Evolutionary conservation across 2,113 vertebrate genomes (phyloP), one percentile per base, ranked within the genome.

Genomic region (Vicugna pacos): DNA sequence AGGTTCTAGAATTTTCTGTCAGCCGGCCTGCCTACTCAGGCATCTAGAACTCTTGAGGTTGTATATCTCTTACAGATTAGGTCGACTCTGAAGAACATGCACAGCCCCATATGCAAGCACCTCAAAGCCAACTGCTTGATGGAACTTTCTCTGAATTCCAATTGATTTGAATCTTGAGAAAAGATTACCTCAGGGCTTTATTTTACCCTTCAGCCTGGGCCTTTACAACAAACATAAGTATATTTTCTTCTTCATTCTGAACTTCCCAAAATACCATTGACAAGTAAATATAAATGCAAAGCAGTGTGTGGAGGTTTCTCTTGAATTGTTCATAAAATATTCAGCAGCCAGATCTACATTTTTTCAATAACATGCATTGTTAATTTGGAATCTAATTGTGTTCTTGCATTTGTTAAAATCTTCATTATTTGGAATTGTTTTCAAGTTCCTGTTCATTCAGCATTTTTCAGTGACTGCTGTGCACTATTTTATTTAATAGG

Each of bases 271-370:
- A 13, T 95, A 73, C 6, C 50, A 91, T 56, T 95, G 19, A 65
- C 19, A 92, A 77, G 12, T 93, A 84, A 93, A 60, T 93, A 79
- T 20, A 60, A 94, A 83, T 79, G n/a, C 28, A 92, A 42, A 79
- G 4, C 26, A 50, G 2, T 32, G 13, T 30, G 4, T 94, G 58
- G 14, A 28, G 13, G 35, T 92, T 95, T 91, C 56, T 93, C 60
- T 50, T 73, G 69, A 75, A 46, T 94, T 76, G 69, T 84, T 93
- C 88, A 54, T 19, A 87, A 52, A 76, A 75, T 64, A 50, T 42
- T 86, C 26, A 73, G 13, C 38, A 72, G 3, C 87, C 70, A 88
- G 5, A 75, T 62, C 35, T 93, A 24, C 1, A 28, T 6, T 73
- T 26, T 84, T 86, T 72, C 42, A 76, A n/a, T 89, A 91, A 80